Percentiles rank a stretch among this genome's conserved stretches.
Conservation (phyloP, 2,797 vertebrate species). For the Tangara arthus region DNA sequence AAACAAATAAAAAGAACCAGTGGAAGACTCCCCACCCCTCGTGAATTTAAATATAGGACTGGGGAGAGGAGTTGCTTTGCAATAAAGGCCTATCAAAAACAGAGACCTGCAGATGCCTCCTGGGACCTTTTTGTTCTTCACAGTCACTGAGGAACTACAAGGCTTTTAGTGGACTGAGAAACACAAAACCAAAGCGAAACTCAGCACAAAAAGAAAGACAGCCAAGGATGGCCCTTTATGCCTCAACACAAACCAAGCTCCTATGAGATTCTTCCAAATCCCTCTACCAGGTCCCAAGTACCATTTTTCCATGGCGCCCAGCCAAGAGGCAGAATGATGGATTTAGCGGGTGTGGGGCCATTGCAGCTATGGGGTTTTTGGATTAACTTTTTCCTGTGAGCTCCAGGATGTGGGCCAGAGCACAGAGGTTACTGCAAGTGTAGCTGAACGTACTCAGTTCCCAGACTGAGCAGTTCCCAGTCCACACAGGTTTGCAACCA, state of each 20-base stretch:
- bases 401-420: not conserved
- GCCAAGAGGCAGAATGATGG: not conserved
- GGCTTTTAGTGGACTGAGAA: not conserved
- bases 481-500: too few species aligned
- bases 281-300: not conserved
- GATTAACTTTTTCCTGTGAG: not conserved
- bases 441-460: not conserved
- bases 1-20: not conserved
- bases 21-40: not conserved
- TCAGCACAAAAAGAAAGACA: not conserved
- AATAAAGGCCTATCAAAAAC: not conserved
- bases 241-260: not conserved
- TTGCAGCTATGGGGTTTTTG: not conserved
- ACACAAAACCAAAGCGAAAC: not conserved
- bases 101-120: not conserved
- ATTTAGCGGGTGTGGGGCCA: not conserved
- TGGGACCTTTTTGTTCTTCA: not conserved
- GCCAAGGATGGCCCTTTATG: not conserved
- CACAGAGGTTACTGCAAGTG: not conserved
- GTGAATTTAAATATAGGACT: not conserved
- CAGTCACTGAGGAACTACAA: not conserved
- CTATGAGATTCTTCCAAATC: not conserved
- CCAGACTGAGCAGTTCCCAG: not conserved
- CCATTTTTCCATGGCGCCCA: too few species aligned
- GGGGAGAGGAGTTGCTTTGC: not conserved